A percentile compares a stretch with the other conserved stretches of the same genome.
Evolutionary conservation across 2,888 invertebrate genomes (phyloP).

Genomic region (Nemurella pictetii): DNA sequence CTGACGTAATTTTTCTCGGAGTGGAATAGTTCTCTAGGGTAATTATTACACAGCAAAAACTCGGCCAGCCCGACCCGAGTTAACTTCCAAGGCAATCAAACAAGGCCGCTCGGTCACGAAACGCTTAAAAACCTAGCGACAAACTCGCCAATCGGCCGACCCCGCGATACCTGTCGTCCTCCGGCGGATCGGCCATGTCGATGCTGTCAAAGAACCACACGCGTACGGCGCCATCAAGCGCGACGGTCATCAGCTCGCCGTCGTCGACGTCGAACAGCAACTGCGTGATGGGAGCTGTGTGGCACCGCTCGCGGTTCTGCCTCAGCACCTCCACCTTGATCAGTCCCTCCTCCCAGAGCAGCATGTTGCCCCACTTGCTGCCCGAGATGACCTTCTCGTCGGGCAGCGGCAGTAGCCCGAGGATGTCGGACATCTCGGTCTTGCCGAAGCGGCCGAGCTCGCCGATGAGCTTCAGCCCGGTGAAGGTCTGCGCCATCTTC

Average conservation of each 20-base stretch:
- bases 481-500: slow-evolving; percentile 91
- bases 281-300: slow-evolving; percentile 72
- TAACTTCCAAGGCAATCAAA: too few species aligned
- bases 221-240: slow-evolving; percentile 76
- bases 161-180: slow-evolving; percentile 65
- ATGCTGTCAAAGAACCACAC: slow-evolving; percentile 92
- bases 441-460: slow-evolving; percentile 86
- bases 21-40: too few species aligned
- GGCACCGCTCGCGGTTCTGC: slow-evolving; percentile 72
- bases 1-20: too few species aligned
- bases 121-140: too few species aligned
- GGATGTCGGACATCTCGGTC: slow-evolving; percentile 88
- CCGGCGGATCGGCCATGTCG: slow-evolving; percentile 82
- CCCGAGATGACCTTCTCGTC: slow-evolving; percentile 86
- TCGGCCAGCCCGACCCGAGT: too few species aligned
- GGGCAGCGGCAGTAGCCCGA: slow-evolving; percentile 81
- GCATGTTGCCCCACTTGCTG: slow-evolving; percentile 87
- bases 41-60: too few species aligned
- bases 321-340: slow-evolving; percentile 83
- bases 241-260: slow-evolving; percentile 60
- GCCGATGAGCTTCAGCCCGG: slow-evolving; percentile 86
- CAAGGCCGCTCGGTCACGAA: too few species aligned
- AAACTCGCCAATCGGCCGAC: too few species aligned
- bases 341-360: slow-evolving; percentile 88
- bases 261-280: slow-evolving; percentile 57